Evolutionary conservation across 53 echinoderm and acorn worm genomes (phyloP), one percentile per base, ranked within the genome.

Genomic region (Patiria pectinifera): DNA sequence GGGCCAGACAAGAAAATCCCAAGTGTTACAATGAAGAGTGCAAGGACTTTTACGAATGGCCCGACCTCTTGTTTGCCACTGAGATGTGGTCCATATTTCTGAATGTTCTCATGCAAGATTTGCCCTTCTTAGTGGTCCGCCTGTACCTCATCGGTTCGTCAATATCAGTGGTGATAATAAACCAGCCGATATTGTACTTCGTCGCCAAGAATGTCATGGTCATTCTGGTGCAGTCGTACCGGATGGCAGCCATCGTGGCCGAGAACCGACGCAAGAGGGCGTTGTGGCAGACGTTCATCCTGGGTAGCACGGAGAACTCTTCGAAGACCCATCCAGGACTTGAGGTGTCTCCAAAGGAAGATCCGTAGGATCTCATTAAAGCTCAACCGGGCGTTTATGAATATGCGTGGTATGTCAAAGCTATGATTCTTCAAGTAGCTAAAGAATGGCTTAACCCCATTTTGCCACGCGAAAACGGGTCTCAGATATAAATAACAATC

Each of bases 61-160:
- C 59, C 62, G 21, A 46, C 25, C 6, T 53, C 58, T 77, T 76
- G 16, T 87, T 58, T 60, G 78, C 60, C 76, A 76, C 59, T 6
- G 87, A 87, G 87, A 76, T 87, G 76, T 76, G 76, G 87, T 75
- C 87, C 25, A 53, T 59, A n/a, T 76, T 75, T 11, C 76, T 87
- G 18, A 87, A 61, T 15, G 58, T 87, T 59, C 16, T 87, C 77
- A 87, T 87, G 87, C 87, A 87, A 18, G 87, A 87, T n/a, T 12
- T 53, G 43, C 87, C 87, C 25, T 87, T 87, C 46, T 60, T 87
- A 24, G 61, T 76, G 14, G 49, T 87, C 23, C 75, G 87, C 4
- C 70, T 86, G 35, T 35, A 35, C 11, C 66, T 63, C 69, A 24
- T 85, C 66, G 22, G 62, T 21, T 15, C 66, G 10, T 78, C 78